phyloP scores from a whole-genome alignment of 2,888 invertebrate species.

The Emmelina monodactyla region DNA sequence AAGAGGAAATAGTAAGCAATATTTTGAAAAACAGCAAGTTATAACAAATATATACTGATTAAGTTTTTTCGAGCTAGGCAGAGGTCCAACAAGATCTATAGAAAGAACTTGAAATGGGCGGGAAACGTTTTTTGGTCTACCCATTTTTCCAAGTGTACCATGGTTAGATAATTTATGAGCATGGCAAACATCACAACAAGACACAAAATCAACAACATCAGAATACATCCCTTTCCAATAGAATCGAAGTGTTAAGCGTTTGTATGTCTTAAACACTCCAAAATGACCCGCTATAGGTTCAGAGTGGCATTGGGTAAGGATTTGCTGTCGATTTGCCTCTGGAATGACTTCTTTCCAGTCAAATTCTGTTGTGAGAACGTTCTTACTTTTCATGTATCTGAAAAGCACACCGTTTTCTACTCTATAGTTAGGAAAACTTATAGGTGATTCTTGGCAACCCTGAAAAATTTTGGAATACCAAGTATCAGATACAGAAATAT shows the following conservation, averaged over 20 bases:
- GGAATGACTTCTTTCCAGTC: slow-evolving; percentile 19
- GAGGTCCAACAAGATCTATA: slow-evolving; percentile 18
- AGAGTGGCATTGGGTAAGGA: slow-evolving; percentile 14
- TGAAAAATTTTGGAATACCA: too few species aligned
- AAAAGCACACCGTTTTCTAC: slow-evolving; percentile 14
- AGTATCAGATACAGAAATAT: not conserved
- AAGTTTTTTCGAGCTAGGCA: slow-evolving; percentile 13
- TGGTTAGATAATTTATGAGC: slow-evolving; percentile 12
- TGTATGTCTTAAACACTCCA: slow-evolving; percentile 19
- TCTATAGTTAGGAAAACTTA: slow-evolving; percentile 11
- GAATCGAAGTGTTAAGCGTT: slow-evolving; percentile 12
- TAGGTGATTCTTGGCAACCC: slow-evolving; percentile 10
- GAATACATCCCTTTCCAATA: slow-evolving; percentile 15
- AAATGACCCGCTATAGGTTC: slow-evolving; percentile 16
- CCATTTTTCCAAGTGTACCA: slow-evolving; percentile 15
- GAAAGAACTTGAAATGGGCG: slow-evolving; percentile 18
- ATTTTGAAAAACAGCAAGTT: too few species aligned
- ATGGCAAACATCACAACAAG: slow-evolving; percentile 11
- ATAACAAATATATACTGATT: too few species aligned
- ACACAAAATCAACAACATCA: slow-evolving; percentile 13
- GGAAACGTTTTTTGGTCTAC: slow-evolving; percentile 15
- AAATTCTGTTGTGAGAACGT: slow-evolving; percentile 13
- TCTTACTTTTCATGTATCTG: slow-evolving; percentile 10
- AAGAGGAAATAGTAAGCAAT: slow-evolving; percentile 14
- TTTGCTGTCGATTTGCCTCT: slow-evolving; percentile 1